Percentiles rank a stretch among this genome's conserved stretches.
phyloP scores from a whole-genome alignment of 1,140 invertebrate genomes.

The Zaprionus davidi region DNA sequence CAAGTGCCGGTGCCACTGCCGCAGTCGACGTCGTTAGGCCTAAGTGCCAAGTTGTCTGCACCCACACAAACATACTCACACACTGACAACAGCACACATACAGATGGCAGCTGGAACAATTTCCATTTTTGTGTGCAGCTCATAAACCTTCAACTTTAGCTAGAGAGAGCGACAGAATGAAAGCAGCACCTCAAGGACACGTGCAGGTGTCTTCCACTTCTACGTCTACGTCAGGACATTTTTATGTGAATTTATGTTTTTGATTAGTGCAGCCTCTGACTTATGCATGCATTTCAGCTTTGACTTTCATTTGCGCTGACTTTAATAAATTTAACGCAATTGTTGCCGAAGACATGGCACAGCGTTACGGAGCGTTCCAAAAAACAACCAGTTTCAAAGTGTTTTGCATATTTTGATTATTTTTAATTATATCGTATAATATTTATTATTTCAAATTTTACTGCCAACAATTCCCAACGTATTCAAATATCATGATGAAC shows the following conservation, averaged over 20 bases:
- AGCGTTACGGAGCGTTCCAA: constrained; percentile 6
- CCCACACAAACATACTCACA: constrained; percentile 16
- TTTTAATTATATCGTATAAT: not conserved
- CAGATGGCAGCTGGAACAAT: constrained; percentile 58
- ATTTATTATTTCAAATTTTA: no score
- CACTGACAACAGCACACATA: constrained; percentile 24
- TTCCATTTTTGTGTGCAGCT: constrained; percentile 79
- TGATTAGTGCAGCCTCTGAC: constrained; percentile 75
- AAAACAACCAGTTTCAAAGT: not conserved
- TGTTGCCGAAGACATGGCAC: constrained; percentile 1
- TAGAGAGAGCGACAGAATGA: constrained; percentile 10
- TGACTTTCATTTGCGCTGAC: constrained; percentile 59
- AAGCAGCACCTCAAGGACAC: constrained; percentile 53
- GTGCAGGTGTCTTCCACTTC: constrained; percentile 58
- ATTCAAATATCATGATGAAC: no score
- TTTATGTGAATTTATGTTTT: constrained; percentile 83
- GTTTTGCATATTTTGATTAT: not conserved
- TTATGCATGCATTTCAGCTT: constrained; percentile 70
- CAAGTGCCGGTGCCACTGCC: constrained; percentile 56
- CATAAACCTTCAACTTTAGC: constrained; percentile 79
- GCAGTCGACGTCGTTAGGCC: constrained; percentile 60
- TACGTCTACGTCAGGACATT: constrained; percentile 49
- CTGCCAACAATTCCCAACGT: no score
- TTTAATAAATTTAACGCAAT: constrained; percentile 72
- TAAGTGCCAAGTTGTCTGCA: constrained; percentile 67